Evolutionary conservation across 2,113 vertebrate species (phyloP), one percentile per base, ranked within the genome.

Genomic region (Dipodomys stephensi): DNA sequence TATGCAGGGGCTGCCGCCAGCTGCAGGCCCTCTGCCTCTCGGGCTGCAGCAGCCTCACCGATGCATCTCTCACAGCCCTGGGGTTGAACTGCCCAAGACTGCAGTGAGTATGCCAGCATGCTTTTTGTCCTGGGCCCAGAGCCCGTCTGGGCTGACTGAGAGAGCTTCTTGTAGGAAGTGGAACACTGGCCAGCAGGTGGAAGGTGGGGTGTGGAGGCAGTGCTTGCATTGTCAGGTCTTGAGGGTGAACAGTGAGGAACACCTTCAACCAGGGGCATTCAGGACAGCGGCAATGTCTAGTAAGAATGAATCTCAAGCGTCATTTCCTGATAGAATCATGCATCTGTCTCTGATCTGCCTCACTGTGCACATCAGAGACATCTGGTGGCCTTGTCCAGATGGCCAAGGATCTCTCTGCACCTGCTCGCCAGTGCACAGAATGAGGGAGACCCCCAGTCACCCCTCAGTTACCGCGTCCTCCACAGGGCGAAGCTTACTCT

Each of bases 11-110:
- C 95, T 99, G 99, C 97, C 99, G 98, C 89, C 98, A 98, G 95
- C 98, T 99, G 83, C 99, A 99, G 97, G 98, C 99, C 35, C 98
- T 99, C 53, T 99, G 99, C 97, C 98, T 99, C 94, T 99, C 99
- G 12, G 99, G 99, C 93, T 99, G 99, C 97, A 97, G 98, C 97
- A 99, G 98, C 98, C 98, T 99, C 95, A 99, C 99, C 0, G 99
- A 99, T 60, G 98, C 99, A 96, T 99, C 99, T 64, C 98, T 99
- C 93, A 99, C 98, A 35, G 99, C 99, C 53, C 98, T 99, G 97
- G 99, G 99, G 94, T 97, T 99, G 89, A 99, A 99, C 98, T 99
- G 99, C 97, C 99, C 99, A 8, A 97, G 98, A 96, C 98, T 99
- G 83, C 99, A 99, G 99, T 99, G 97, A 99, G 99, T 98, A 97